Conservation (phyloP, 2,113 vertebrate species). For the Burhinus oedicnemus region DNA sequence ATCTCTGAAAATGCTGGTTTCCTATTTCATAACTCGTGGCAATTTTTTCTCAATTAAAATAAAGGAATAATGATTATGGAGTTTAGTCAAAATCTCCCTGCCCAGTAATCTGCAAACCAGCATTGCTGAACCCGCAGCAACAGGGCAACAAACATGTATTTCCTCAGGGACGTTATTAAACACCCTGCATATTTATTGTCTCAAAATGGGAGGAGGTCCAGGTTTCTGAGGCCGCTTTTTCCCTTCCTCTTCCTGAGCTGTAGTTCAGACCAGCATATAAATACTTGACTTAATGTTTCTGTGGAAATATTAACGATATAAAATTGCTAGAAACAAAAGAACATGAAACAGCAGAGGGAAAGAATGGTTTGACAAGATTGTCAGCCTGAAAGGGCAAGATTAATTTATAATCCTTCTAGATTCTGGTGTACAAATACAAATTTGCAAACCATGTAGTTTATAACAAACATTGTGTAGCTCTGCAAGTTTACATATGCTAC, state of each 20-base stretch:
- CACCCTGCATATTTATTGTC: constrained; percentile 33
- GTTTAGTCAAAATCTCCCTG: background rate
- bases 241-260: constrained; percentile 45
- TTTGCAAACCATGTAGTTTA: background rate
- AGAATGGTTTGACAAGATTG: constrained; percentile 33
- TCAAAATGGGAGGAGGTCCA: constrained; percentile 34
- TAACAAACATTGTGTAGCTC: background rate
- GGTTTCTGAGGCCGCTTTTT: constrained; percentile 32
- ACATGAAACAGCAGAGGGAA: background rate
- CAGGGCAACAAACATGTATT: constrained; percentile 41
- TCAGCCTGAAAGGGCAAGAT: constrained; percentile 49
- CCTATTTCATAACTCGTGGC: background rate
- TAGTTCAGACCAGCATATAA: constrained; percentile 56
- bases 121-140: background rate
- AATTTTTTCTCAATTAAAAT: constrained; percentile 39
- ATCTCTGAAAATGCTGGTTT: constrained; percentile 20
- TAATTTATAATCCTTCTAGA: constrained; percentile 60
- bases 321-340: constrained; percentile 39
- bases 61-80: constrained; percentile 16
- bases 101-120: constrained; percentile 24
- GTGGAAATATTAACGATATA: constrained; percentile 2
- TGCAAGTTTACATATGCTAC: constrained; percentile 8
- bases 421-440: constrained; percentile 23
- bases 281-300: constrained; percentile 62
- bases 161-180: constrained; percentile 52